Conservation (phyloP, 2,888 invertebrate genomes). For the Sphaeridia pumilis region DNA sequence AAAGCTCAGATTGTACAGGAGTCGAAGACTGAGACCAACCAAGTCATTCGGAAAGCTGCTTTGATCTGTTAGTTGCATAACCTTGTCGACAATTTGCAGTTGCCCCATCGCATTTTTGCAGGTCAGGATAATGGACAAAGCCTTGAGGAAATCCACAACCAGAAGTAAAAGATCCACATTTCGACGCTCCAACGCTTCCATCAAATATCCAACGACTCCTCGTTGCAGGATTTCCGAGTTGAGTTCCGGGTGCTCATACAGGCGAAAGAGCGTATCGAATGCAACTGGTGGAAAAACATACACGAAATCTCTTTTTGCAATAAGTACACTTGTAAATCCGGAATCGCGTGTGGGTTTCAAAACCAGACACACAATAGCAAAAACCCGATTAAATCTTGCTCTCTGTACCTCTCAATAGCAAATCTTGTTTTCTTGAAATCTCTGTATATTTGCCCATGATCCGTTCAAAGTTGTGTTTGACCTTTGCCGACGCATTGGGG, state of each 20-base stretch:
- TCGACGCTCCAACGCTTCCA: constrained; percentile 77
- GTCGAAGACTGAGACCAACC: constrained; percentile 65
- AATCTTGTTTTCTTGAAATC: constrained; percentile 63
- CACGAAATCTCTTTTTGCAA: not conserved
- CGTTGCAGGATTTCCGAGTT: constrained; percentile 96
- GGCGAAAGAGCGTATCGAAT: constrained; percentile 83
- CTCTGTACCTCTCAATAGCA: constrained; percentile 56
- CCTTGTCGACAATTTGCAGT: constrained; percentile 65
- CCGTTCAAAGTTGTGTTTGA: constrained; percentile 49
- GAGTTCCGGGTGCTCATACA: constrained; percentile 87
- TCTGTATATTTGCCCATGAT: constrained; percentile 41
- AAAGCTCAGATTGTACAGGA: constrained; percentile 92
- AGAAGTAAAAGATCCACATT: constrained; percentile 80
- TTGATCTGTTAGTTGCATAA: constrained; percentile 62
- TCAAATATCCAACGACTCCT: constrained; percentile 73
- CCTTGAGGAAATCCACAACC: constrained; percentile 86
- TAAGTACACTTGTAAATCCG: not conserved
- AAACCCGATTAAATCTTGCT: not conserved
- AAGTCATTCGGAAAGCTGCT: constrained; percentile 53
- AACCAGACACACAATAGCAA: not conserved
- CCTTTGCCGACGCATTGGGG: constrained; percentile 18
- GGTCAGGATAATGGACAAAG: constrained; percentile 83
- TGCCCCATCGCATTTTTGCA: constrained; percentile 87
- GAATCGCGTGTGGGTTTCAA: not conserved
- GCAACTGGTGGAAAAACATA: constrained; percentile 68